These are phyloP conservation scores for Graphium colonna DNA, from an alignment of 2,888 invertebrate species.

Conservation along the genomic window DNA sequence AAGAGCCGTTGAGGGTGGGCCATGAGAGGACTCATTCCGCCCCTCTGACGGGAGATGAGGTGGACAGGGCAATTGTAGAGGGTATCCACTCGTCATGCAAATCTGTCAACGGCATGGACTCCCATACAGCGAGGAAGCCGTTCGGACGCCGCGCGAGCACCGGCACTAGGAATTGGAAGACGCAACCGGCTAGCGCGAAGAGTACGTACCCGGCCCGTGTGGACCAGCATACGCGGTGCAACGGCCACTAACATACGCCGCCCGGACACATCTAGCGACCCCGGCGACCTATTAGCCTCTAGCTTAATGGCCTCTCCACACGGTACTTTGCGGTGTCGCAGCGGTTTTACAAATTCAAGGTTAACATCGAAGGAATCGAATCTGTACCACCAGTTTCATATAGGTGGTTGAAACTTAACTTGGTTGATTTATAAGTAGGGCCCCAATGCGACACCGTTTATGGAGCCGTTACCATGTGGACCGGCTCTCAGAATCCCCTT, in stretches of 20 bases:
- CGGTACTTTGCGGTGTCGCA: not conserved
- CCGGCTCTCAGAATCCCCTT: not conserved
- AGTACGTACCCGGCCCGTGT: conserved; percentile 60
- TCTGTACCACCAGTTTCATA: too few species aligned
- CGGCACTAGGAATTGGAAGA: conserved; percentile 64
- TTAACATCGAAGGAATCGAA: too few species aligned
- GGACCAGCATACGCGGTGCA: conserved; percentile 18
- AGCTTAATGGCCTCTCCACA: too few species aligned
- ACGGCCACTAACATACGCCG: conserved; percentile 4
- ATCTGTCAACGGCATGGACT: conserved; percentile 57
- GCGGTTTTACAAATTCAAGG: too few species aligned
- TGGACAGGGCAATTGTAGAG: conserved; percentile 54
- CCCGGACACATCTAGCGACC: conserved; percentile 8
- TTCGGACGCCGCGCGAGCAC: conserved; percentile 69
- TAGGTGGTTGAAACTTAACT: too few species aligned
- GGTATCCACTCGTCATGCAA: conserved; percentile 56
- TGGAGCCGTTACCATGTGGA: too few species aligned
- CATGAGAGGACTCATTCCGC: conserved; percentile 86
- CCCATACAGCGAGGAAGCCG: conserved; percentile 46
- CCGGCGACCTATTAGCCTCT: too few species aligned
- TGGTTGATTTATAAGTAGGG: too few species aligned
- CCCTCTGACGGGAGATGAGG: conserved; percentile 81
- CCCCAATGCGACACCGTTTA: too few species aligned
- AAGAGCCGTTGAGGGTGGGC: conserved; percentile 60
- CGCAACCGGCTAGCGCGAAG: conserved; percentile 71